Evolutionary conservation across 2,888 invertebrate genomes (phyloP), one percentile per base, ranked within the genome.

Genomic region (Temnothorax ravouxi): DNA sequence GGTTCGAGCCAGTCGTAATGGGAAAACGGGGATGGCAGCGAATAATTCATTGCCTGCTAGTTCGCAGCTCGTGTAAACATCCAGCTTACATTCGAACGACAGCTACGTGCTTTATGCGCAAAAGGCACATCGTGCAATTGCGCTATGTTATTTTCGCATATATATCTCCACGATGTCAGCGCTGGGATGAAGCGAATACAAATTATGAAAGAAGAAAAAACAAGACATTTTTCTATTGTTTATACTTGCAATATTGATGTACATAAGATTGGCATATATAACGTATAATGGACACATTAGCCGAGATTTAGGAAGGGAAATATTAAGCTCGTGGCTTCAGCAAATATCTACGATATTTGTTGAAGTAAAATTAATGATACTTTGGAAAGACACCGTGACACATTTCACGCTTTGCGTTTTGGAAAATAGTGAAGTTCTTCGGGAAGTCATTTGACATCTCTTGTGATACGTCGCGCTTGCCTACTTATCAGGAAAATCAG

Each of bases 401-500:
- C 13, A 11, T 29, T 76, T 25, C 41, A 54, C 25, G 50, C 52
- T 21, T 47, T 15, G 25, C 25, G 2, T 76, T 44, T 38, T 29
- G 15, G 38, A 38, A 44, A 56, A 38, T 41, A 4, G 2, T 61
- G 15, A 34, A 21, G 52, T 76, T 66, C 15, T 54, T 56, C 2
- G 44, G 21, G 34, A 59, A 80, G 59, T n/a, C 75, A 54, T 61
- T 59, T 34, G 50, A 75, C 75, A 75, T 59, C 71, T 38, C 34
- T 77, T 29, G 25, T 44, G 75, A 81, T 44, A 52, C 52, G 47
- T 18, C 44, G 59, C 77, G 18, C 25, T 69, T 77, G 52, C 54
- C 79, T 80, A 74, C 75, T 74, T 74, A 72, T 79, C 59, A 34
- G n/a, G 59, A 59, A 80, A 80, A 80, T 80, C 79, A 80, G 59